Conservation (phyloP, 1,140 invertebrate species). For the Drosophila ambigua region DNA sequence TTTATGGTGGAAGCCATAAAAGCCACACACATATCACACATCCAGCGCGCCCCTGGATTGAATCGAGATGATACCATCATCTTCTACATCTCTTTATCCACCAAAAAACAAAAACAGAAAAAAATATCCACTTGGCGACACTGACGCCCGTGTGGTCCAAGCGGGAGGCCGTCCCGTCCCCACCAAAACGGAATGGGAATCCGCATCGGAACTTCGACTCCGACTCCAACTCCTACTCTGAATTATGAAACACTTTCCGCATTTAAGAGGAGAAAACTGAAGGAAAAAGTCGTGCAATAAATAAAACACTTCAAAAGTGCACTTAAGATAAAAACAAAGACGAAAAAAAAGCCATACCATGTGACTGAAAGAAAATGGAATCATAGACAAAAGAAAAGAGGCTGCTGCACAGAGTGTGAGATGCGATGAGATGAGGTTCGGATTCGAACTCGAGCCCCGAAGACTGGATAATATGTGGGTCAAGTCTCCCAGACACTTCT, state of each 20-base stretch:
- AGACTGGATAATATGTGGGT: constrained; percentile 62
- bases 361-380: constrained; percentile 31
- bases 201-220: constrained; percentile 22
- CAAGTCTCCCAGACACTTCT: constrained; percentile 28
- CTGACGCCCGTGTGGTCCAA: constrained; percentile 71
- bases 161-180: constrained; percentile 2
- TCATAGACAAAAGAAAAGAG: constrained; percentile 35
- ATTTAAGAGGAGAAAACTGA: constrained; percentile 33
- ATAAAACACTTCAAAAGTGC: constrained; percentile 78
- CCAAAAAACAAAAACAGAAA: constrained; percentile 13
- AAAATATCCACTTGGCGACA: constrained; percentile 62
- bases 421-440: constrained; percentile 7
- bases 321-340: constrained; percentile 69
- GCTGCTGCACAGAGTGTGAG: constrained; percentile 32
- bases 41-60: constrained; percentile 48
- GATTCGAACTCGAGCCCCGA: constrained; percentile 6
- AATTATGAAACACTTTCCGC: constrained; percentile 74
- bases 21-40: constrained; percentile 62
- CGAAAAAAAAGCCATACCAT: constrained; percentile 20
- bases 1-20: constrained; percentile 68
- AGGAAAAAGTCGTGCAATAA: constrained; percentile 75
- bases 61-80: constrained; percentile 69
- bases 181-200: constrained; percentile 38
- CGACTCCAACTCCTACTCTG: constrained; percentile 35
- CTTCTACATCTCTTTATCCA: constrained; percentile 19